phyloP scores from a whole-genome alignment of 2,888 invertebrate species.

The Rhagonycha lutea region DNA sequence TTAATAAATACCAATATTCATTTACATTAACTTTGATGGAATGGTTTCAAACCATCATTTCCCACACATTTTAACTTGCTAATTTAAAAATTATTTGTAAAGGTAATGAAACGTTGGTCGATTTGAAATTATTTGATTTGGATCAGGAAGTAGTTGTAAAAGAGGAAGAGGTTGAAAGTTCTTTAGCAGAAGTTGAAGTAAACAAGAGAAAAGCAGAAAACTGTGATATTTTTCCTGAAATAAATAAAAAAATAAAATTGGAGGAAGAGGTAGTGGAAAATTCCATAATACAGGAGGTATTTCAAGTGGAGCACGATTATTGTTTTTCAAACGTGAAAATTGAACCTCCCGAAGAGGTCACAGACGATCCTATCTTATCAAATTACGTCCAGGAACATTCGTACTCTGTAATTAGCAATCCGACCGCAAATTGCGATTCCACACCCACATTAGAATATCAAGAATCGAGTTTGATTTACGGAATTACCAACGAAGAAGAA shows the following conservation, averaged over 20 bases:
- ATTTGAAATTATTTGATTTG: slow-evolving; percentile 63
- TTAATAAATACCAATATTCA: not conserved
- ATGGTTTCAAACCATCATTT: not conserved
- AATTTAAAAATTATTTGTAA: slow-evolving; percentile 40
- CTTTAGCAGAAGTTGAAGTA: not conserved
- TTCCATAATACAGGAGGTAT: not conserved
- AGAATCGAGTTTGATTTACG: slow-evolving; percentile 4
- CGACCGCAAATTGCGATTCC: not conserved
- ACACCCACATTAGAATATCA: not conserved
- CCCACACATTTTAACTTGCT: not conserved
- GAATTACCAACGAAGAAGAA: slow-evolving; percentile 1
- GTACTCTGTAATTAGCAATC: slow-evolving; percentile 12
- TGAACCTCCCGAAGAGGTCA: slow-evolving; percentile 7
- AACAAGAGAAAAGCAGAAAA: not conserved
- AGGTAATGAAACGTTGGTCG: slow-evolving; percentile 81
- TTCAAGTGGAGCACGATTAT: slow-evolving; percentile 43
- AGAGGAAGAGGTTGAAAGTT: slow-evolving; percentile 2
- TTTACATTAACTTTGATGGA: too few relatives aligned
- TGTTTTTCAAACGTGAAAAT: slow-evolving; percentile 36
- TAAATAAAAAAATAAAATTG: not conserved
- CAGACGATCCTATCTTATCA: not conserved
- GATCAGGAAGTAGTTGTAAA: not conserved
- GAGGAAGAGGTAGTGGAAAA: not conserved
- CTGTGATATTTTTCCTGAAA: not conserved
- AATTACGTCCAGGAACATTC: slow-evolving; percentile 25